These are phyloP conservation scores for Triplophysa dalaica DNA, from an alignment of 2,113 vertebrate genomes.

Conservation along the genomic window DNA sequence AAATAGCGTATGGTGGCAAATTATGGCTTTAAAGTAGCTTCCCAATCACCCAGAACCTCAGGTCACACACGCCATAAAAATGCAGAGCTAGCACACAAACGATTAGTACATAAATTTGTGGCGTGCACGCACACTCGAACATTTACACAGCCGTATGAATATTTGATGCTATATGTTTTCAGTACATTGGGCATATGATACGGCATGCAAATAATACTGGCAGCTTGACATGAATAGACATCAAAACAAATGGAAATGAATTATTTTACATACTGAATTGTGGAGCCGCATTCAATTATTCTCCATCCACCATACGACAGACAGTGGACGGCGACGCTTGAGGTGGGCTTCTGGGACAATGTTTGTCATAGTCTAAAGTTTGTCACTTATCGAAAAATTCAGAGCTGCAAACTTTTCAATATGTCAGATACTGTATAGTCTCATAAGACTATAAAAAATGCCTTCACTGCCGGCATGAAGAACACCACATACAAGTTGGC, in stretches of 20 bases:
- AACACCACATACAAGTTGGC: background rate
- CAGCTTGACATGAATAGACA: constrained; percentile 28
- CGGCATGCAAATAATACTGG: constrained; percentile 15
- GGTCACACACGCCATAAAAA: constrained; percentile 13
- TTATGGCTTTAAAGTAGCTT: background rate
- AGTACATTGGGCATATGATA: background rate
- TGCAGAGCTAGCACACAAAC: constrained; percentile 6
- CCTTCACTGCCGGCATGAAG: constrained; percentile 11
- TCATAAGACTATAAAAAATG: background rate
- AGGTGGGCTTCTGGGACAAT: background rate
- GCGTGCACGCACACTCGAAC: background rate
- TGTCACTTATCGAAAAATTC: constrained; percentile 12
- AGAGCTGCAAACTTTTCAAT: background rate
- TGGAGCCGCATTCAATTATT: background rate
- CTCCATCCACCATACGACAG: background rate
- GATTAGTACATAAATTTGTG: background rate
- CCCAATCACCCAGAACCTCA: background rate
- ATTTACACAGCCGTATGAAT: constrained; percentile 3
- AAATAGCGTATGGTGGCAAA: background rate
- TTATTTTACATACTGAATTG: constrained; percentile 32
- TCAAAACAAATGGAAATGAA: constrained; percentile 30
- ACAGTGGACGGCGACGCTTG: background rate
- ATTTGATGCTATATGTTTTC: constrained; percentile 21
- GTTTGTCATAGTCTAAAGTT: constrained; percentile 45
- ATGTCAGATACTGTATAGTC: background rate